Base-by-base conservation (phyloP, 2,113 vertebrate species). In the Sturnira hondurensis region DNA sequence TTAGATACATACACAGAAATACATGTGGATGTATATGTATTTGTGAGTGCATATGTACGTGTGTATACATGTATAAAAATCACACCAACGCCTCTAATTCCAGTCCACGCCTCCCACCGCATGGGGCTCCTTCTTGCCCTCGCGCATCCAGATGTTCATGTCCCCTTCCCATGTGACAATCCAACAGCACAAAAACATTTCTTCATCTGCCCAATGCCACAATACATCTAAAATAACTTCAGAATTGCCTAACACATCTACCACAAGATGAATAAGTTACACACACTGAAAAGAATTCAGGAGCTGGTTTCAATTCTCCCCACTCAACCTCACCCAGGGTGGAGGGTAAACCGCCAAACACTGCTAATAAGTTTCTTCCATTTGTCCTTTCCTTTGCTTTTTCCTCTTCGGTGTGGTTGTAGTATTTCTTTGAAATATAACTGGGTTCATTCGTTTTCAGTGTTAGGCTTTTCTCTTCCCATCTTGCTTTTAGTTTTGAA, bases 401-500 rank as follows among this genome's bases (percentile, higher is more conserved):
- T 31, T 36, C 20, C 24, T 43, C 71, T 83, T 85, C 38, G 5
- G 1, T 31, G 45, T 83, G 52, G 36, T 61, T 45, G 31, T 10
- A 63, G 33, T 38, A 26, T 47, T 63, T 33, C 45, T 68, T 13
- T 38, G 70, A 67, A 86, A 54, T 47, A 67, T 70, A 92, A 8
- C 4, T 41, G 20, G 28, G 47, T 47, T 65, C 26, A 2, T 85
- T 90, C 36, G 17, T 84, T 83, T 81, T 67, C 43, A 33, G 45
- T 94, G 82, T 43, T 71, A 85, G 52, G 19, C 15, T 83, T 88
- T 83, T 65, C 33, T 45, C 16, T 67, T 61, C 12, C 33, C 63
- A 31, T 86, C n/a, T 86, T 96, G 89, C 63, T 93, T 94, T 86
- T 83, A 67, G 38, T 95, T 92, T 84, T 83, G 24, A 86, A 68